phyloP scores from a whole-genome alignment of 2,797 vertebrate genomes.

The Hoplostethus mediterraneus region DNA sequence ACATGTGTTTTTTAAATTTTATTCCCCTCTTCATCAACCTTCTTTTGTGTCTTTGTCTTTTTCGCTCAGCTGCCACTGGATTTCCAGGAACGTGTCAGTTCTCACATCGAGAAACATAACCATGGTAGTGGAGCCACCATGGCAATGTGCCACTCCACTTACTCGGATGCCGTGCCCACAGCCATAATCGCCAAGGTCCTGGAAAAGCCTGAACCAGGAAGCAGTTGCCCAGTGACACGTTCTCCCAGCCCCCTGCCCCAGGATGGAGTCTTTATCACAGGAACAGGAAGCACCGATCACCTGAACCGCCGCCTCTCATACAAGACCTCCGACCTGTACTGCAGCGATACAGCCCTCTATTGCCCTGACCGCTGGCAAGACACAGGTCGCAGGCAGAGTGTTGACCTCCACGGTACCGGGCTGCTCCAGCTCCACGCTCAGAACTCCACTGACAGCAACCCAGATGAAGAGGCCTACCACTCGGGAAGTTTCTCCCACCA shows the following conservation, averaged over 20 bases:
- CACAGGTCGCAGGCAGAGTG: conserved; percentile 87
- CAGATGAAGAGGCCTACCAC: conserved; percentile 89
- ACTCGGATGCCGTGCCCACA: conserved; percentile 88
- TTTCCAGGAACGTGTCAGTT: conserved; percentile 92
- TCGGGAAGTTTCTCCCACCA: conserved; percentile 88
- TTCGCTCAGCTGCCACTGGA: conserved; percentile 89
- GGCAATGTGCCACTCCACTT: conserved; percentile 87
- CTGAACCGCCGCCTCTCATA: conserved; percentile 83
- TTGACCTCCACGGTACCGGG: conserved; percentile 86
- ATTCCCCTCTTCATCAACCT: conserved; percentile 4
- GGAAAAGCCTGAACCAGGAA: conserved; percentile 91
- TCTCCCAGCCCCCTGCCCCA: conserved; percentile 86
- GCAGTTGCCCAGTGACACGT: conserved; percentile 87
- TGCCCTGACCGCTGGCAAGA: conserved; percentile 88
- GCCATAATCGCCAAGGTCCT: conserved; percentile 91
- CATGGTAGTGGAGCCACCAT: conserved; percentile 79
- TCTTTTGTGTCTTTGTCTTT: conserved; percentile 23
- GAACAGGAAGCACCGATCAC: conserved; percentile 85
- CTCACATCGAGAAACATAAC: conserved; percentile 90
- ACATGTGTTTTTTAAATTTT: conserved; percentile 15
- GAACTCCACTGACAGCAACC: conserved; percentile 91
- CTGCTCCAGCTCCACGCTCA: conserved; percentile 87
- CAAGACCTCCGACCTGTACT: conserved; percentile 91
- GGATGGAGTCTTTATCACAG: conserved; percentile 84
- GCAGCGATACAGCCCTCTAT: conserved; percentile 95